A percentile compares a stretch with the other conserved stretches of the same genome.
These are phyloP conservation scores for Hycleus cichorii DNA, from an alignment of 1,140 invertebrate species.

Conservation along the genomic window DNA sequence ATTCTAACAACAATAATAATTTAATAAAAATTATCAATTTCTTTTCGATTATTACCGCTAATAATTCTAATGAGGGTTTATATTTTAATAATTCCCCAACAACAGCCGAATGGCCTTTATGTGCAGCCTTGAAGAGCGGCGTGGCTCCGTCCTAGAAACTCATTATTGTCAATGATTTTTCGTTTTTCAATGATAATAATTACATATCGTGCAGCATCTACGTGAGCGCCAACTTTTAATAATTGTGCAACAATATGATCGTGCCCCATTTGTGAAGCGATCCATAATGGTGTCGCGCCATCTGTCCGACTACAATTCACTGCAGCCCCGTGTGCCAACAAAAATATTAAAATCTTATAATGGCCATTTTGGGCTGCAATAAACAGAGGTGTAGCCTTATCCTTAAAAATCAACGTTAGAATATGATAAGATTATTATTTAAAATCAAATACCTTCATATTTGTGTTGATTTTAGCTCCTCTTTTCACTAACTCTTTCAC, in stretches of 20 bases:
- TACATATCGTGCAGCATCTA: conserved; percentile 75
- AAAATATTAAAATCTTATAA: conserved; percentile 59
- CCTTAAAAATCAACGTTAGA: conserved; percentile 46
- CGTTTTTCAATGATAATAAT: conserved; percentile 22
- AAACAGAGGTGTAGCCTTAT: conserved; percentile 80
- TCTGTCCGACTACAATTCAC: conserved; percentile 67
- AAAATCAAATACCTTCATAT: conserved; percentile 66
- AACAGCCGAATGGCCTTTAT: conserved; percentile 86
- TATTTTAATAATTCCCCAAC: conserved; percentile 76
- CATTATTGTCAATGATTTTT: neutral
- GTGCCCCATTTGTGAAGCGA: conserved; percentile 89
- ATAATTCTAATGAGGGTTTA: conserved; percentile 67
- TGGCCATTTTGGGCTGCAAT: conserved; percentile 89
- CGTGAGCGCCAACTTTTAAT: conserved; percentile 65
- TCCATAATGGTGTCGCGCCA: conserved; percentile 85
- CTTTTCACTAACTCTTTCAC: conserved; percentile 70
- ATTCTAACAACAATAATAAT: conserved; percentile 55
- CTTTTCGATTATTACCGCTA: conserved; percentile 58
- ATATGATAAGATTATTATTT: neutral
- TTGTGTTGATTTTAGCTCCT: conserved; percentile 74
- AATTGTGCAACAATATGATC: conserved; percentile 71
- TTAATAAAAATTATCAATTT: neutral
- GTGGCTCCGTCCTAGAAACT: conserved; percentile 76
- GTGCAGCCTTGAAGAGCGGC: conserved; percentile 84
- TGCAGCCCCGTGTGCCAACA: conserved; percentile 62